Evolutionary conservation across 1,140 invertebrate species (phyloP).

Genomic region (Listronotus oregonensis): DNA sequence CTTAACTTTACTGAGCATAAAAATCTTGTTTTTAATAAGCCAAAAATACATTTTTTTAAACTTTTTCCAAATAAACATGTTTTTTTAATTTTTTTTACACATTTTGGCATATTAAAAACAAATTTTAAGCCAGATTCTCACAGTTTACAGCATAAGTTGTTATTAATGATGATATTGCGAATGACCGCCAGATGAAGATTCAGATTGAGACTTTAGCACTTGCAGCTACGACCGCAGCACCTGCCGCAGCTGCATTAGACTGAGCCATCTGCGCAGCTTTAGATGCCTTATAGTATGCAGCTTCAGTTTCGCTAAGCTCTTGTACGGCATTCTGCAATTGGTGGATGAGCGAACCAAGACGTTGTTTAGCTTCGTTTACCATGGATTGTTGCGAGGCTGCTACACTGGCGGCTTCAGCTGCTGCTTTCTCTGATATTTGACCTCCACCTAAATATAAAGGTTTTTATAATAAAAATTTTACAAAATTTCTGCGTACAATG

Average conservation of each 20-base stretch:
- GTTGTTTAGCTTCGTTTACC: constrained; percentile 42
- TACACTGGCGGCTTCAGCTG: constrained; percentile 40
- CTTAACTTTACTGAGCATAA: too few species aligned
- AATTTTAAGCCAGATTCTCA: too few species aligned
- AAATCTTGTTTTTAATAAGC: too few species aligned
- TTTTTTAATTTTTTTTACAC: too few species aligned
- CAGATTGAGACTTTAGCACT: constrained; percentile 27
- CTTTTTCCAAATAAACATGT: too few species aligned
- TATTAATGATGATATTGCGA: too few species aligned
- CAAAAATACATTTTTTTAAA: too few species aligned
- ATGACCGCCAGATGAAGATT: neutral
- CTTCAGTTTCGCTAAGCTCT: constrained; percentile 41
- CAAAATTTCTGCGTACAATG: neutral
- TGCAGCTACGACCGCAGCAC: constrained; percentile 40
- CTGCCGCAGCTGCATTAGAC: constrained; percentile 47
- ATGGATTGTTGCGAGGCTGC: constrained; percentile 43
- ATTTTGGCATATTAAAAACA: too few species aligned
- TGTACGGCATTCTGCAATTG: constrained; percentile 37
- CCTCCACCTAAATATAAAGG: constrained; percentile 23
- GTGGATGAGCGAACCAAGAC: constrained; percentile 28
- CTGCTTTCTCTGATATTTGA: constrained; percentile 36
- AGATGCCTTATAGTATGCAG: constrained; percentile 36
- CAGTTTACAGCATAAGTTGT: too few species aligned
- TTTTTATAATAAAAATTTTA: neutral
- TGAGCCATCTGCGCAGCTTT: constrained; percentile 44